Evolutionary conservation across 2,888 invertebrate genomes (phyloP).

Genomic region (Archaeoteleia sp.): DNA sequence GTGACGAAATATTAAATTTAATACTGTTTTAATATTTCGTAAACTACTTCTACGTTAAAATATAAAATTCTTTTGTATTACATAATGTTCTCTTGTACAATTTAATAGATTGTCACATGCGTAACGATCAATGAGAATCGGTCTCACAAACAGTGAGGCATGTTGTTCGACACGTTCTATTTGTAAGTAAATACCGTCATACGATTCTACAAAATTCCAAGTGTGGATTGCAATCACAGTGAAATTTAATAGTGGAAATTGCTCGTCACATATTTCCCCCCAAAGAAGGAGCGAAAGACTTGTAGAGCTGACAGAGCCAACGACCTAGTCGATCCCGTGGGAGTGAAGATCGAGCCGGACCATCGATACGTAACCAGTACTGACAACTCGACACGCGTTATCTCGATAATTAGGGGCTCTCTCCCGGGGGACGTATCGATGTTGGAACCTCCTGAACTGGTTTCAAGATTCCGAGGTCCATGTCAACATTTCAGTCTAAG

Average conservation of each 20-base stretch:
- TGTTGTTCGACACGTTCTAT: constrained; percentile 23
- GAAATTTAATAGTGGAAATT: constrained; percentile 37
- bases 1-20: constrained; percentile 18
- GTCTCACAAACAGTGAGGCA: constrained; percentile 11
- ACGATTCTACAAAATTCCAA: constrained; percentile 17
- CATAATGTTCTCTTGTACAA: constrained; percentile 15
- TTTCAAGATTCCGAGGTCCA: constrained; percentile 59
- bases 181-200: constrained; percentile 24
- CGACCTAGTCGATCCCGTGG: constrained; percentile 51
- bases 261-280: constrained; percentile 21
- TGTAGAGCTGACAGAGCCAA: constrained; percentile 22
- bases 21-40: constrained; percentile 32
- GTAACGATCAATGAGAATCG: constrained; percentile 29
- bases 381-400: constrained; percentile 65
- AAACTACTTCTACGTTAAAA: too few relatives aligned
- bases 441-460: constrained; percentile 60
- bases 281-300: constrained; percentile 47
- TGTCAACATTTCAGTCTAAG: constrained; percentile 58
- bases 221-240: constrained; percentile 9
- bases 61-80: too few relatives aligned
- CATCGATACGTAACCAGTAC: constrained; percentile 60
- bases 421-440: constrained; percentile 58
- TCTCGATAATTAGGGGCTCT: constrained; percentile 66
- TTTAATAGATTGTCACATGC: constrained; percentile 30
- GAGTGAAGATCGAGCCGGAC: constrained; percentile 55